phyloP scores from a whole-genome alignment of 2,797 vertebrate species.

The Alcedo quadribrachys region DNA sequence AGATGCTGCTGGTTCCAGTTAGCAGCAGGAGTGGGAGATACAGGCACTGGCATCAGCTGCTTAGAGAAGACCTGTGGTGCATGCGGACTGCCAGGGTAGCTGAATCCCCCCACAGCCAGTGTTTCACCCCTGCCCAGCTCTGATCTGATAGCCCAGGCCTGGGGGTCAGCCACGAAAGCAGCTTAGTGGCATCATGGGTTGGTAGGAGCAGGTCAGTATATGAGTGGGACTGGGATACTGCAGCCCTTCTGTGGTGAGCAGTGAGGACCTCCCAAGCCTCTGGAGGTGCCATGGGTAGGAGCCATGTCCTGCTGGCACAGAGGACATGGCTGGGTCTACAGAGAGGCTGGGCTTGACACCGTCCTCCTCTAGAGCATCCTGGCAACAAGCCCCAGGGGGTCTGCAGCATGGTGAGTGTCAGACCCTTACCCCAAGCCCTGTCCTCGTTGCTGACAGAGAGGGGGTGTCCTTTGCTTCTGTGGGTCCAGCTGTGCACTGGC shows the following conservation, averaged over 20 bases:
- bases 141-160: not conserved
- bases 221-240: not conserved
- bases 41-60: not conserved
- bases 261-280: rapidly evolving
- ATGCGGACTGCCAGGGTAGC: not conserved
- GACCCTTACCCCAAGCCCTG: not conserved
- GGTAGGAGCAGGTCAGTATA: not conserved
- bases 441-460: not conserved
- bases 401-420: rapidly evolving
- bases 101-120: not conserved
- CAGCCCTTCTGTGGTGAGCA: not conserved
- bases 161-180: not conserved
- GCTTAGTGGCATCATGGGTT: not conserved
- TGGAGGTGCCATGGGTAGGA: rapidly evolving
- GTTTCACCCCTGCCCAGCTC: not conserved
- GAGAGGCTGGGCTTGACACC: not conserved
- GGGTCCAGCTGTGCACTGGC: no score
- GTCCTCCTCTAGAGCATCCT: not conserved
- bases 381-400: not conserved
- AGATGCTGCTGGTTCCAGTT: not conserved
- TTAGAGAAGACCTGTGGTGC: rapidly evolving
- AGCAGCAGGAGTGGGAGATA: not conserved
- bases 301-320: not conserved
- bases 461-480: not conserved
- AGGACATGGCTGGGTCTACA: not conserved